phyloP scores from a whole-genome alignment of 2,797 vertebrate species.

The Diplodus sargus region DNA sequence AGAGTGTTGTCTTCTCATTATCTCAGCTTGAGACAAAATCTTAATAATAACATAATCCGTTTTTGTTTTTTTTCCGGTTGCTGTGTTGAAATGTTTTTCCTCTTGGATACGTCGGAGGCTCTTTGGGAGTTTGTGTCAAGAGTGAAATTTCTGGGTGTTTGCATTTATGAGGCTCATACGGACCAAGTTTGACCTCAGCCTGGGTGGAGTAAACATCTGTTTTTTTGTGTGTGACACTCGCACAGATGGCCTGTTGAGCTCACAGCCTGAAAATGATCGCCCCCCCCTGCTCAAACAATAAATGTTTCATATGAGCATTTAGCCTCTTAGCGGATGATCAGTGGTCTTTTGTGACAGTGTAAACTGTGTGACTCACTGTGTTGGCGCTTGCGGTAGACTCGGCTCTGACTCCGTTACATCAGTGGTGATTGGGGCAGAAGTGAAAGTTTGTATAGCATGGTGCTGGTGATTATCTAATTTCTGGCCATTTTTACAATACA shows the following conservation, averaged over 20 bases:
- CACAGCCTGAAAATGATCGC: constrained; percentile 38
- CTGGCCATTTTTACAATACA: background rate
- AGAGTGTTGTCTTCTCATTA: background rate
- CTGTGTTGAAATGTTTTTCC: constrained; percentile 43
- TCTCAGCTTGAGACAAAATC: background rate
- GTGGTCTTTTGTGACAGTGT: constrained; percentile 21
- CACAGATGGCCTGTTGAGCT: constrained; percentile 43
- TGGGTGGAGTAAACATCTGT: constrained; percentile 77
- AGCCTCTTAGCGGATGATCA: constrained; percentile 29
- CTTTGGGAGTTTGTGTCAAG: constrained; percentile 31
- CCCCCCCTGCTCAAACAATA: constrained; percentile 2
- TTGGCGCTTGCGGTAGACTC: background rate
- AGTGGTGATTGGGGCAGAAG: constrained; percentile 37
- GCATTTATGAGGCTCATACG: constrained; percentile 33
- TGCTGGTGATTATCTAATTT: constrained; percentile 15
- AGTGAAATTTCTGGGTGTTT: constrained; percentile 35
- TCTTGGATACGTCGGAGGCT: constrained; percentile 15
- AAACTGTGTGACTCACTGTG: constrained; percentile 43
- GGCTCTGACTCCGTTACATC: constrained; percentile 40
- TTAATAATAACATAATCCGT: constrained; percentile 2
- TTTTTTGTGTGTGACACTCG: constrained; percentile 56
- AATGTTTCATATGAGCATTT: constrained; percentile 47
- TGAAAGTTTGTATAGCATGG: constrained; percentile 35
- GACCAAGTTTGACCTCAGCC: constrained; percentile 62
- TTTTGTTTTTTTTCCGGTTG: constrained; percentile 37